Evolutionary conservation across 1,140 invertebrate genomes (phyloP).

Genomic region (Onthophagus taurus): DNA sequence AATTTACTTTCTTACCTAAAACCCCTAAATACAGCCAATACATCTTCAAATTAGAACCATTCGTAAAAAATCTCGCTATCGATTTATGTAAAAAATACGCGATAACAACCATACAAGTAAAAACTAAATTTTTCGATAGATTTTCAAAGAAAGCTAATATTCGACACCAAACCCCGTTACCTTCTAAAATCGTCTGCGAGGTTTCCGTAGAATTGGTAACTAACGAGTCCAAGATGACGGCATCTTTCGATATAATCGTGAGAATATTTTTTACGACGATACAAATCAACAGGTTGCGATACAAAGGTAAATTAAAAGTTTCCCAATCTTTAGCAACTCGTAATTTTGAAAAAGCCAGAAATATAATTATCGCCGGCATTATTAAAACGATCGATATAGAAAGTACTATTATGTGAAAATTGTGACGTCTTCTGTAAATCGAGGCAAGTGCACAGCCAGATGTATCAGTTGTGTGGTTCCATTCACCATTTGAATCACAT

Average conservation of each 20-base stretch:
- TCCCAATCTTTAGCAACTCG: slow-evolving; percentile 25
- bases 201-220: slow-evolving; percentile 32
- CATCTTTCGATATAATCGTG: slow-evolving; percentile 42
- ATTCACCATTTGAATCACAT: slow-evolving; percentile 40
- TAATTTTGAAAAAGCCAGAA: slow-evolving; percentile 42
- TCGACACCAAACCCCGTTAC: slow-evolving; percentile 40
- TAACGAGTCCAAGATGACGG: slow-evolving; percentile 43
- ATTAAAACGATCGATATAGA: slow-evolving; percentile 39
- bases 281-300: slow-evolving; percentile 45
- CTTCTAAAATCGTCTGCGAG: slow-evolving; percentile 39
- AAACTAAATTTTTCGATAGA: slow-evolving; percentile 42
- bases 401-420: slow-evolving; percentile 41
- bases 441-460: slow-evolving; percentile 42
- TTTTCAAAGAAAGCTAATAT: slow-evolving; percentile 42
- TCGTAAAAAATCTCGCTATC: slow-evolving; percentile 46
- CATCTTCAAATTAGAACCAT: slow-evolving; percentile 40
- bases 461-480: slow-evolving; percentile 45
- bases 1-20: slow-evolving; percentile 1
- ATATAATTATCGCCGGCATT: slow-evolving; percentile 45
- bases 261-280: slow-evolving; percentile 45
- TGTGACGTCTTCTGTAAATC: slow-evolving; percentile 38
- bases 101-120: slow-evolving; percentile 50
- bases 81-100: slow-evolving; percentile 47
- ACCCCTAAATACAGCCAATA: slow-evolving; percentile 36
- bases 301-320: slow-evolving; percentile 39